phyloP scores from a whole-genome alignment of 2,113 vertebrate genomes.

The Piaya cayana region DNA sequence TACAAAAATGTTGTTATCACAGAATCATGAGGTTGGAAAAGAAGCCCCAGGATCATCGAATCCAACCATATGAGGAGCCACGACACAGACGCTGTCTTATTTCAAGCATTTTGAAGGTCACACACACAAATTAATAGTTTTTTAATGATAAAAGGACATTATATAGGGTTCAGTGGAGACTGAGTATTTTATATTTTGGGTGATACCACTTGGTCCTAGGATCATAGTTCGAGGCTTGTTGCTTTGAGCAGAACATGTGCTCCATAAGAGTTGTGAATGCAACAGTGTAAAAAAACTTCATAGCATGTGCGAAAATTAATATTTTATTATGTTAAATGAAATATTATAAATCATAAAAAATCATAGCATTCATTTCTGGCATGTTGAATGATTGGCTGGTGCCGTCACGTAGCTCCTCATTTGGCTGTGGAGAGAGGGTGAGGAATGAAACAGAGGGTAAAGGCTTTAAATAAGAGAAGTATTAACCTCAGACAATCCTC shows the following conservation, averaged over 20 bases:
- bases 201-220: background rate
- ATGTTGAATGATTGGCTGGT: background rate
- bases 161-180: background rate
- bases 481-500: background rate
- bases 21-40: too few relatives aligned
- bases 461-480: background rate
- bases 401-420: background rate
- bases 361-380: background rate
- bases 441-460: background rate
- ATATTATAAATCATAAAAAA: background rate
- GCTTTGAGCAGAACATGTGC: background rate
- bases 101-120: background rate
- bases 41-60: too few relatives aligned
- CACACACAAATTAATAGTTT: background rate
- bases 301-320: background rate
- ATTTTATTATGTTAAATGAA: background rate
- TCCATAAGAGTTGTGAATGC: background rate
- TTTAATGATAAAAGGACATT: background rate
- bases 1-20: background rate
- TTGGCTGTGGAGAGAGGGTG: background rate
- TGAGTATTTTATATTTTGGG: rapidly evolving
- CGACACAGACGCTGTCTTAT: background rate
- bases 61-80: background rate
- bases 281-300: background rate
- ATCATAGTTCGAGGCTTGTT: background rate